phyloP scores from a whole-genome alignment of 2,888 invertebrate genomes.

The Lamellibrachia satsuma region DNA sequence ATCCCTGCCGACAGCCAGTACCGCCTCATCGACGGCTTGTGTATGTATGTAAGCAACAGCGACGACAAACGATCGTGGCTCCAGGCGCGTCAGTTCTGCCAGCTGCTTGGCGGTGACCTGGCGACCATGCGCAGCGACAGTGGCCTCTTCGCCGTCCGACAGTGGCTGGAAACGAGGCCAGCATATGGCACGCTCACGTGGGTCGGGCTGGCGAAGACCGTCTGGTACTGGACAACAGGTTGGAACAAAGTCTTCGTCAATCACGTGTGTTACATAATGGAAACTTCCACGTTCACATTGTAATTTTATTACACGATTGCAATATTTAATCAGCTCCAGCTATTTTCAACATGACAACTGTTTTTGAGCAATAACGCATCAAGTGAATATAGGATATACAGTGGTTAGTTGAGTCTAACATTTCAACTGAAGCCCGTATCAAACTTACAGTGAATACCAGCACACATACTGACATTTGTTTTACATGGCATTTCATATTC shows the following conservation, averaged over 20 bases:
- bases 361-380: too few species aligned
- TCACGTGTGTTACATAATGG: too few species aligned
- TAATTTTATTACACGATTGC: not conserved
- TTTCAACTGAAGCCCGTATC: too few species aligned
- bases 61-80: not conserved
- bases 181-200: not conserved
- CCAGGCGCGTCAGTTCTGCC: not conserved
- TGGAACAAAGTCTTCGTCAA: not conserved
- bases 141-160: not conserved
- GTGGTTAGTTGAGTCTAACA: too few species aligned
- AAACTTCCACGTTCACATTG: too few species aligned
- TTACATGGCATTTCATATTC: too few species aligned
- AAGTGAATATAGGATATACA: too few species aligned
- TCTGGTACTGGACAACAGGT: not conserved
- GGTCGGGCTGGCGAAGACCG: not conserved
- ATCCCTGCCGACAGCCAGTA: not conserved
- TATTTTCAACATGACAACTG: too few species aligned
- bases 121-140: not conserved
- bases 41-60: not conserved
- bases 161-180: not conserved
- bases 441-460: too few species aligned
- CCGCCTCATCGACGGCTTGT: not conserved
- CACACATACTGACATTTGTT: too few species aligned
- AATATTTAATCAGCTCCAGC: not conserved
- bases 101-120: not conserved